A percentile compares a stretch with the other conserved stretches of the same genome.
phyloP scores from a whole-genome alignment of 23 tunicate species.

The Clavelina lepadiformis region DNA sequence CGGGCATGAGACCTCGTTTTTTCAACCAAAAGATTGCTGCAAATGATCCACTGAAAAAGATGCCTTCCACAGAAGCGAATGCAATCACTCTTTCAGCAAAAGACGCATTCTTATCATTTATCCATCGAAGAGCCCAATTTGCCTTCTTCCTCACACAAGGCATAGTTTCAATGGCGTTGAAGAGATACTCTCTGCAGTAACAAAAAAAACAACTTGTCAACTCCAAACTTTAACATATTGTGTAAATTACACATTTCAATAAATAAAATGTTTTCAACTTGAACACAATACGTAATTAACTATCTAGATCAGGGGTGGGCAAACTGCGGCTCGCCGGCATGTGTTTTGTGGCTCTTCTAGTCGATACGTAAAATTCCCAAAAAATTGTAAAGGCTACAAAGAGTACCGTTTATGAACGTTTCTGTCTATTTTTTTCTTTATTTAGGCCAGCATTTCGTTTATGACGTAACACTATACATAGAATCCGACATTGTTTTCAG shows the following conservation, averaged over 20 bases:
- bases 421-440: no score
- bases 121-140: conserved; percentile 87
- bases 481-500: no score
- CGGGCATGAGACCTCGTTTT: conserved; percentile 88
- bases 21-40: conserved; percentile 97
- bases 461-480: no score
- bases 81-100: conserved; percentile 75
- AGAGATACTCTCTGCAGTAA: conserved; percentile 39
- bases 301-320: background rate
- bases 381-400: no score
- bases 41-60: conserved; percentile 91
- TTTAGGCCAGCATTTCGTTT: no score
- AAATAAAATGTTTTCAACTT: background rate
- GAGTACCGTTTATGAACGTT: no score
- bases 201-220: background rate
- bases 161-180: conserved; percentile 94
- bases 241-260: background rate
- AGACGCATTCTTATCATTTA: conserved; percentile 43
- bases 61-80: conserved; percentile 90
- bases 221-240: background rate
- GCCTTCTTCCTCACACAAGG: conserved; percentile 91
- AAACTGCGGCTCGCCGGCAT: no score
- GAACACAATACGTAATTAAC: background rate
- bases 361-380: no score
- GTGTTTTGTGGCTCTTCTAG: no score